phyloP scores from a whole-genome alignment of 1,140 invertebrate genomes.

The Aplysia californica region DNA sequence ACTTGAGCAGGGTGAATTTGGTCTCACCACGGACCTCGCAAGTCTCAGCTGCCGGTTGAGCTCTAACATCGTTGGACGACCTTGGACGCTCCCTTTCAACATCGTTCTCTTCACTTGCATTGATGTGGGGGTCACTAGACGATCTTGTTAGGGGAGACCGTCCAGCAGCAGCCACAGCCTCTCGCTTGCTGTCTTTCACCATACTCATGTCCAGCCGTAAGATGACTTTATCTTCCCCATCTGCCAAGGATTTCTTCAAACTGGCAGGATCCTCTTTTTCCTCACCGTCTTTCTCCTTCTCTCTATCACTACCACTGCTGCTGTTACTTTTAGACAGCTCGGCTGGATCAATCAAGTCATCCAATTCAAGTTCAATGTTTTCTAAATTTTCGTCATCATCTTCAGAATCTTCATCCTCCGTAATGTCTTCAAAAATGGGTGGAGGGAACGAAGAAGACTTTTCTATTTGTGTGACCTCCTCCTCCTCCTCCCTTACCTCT shows the following conservation, averaged over 20 bases:
- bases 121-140: too few relatives aligned
- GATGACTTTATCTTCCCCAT: too few relatives aligned
- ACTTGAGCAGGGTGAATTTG: too few relatives aligned
- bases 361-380: slow-evolving; percentile 26
- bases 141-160: too few relatives aligned
- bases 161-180: too few relatives aligned
- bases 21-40: neutral
- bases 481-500: neutral
- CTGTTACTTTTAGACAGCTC: slow-evolving; percentile 5
- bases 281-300: too few relatives aligned
- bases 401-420: slow-evolving; percentile 23
- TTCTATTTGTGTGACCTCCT: neutral
- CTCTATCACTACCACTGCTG: neutral
- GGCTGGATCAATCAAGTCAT: slow-evolving; percentile 17
- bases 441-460: neutral
- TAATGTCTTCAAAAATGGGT: slow-evolving; percentile 29
- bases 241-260: too few relatives aligned
- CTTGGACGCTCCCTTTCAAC: neutral
- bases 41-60: neutral
- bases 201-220: too few relatives aligned
- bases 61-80: neutral
- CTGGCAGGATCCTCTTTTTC: too few relatives aligned
- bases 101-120: too few relatives aligned
- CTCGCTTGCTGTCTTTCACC: too few relatives aligned
- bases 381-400: slow-evolving; percentile 15